Conservation (phyloP, 2,888 invertebrate genomes). For the Phasia obesa region DNA sequence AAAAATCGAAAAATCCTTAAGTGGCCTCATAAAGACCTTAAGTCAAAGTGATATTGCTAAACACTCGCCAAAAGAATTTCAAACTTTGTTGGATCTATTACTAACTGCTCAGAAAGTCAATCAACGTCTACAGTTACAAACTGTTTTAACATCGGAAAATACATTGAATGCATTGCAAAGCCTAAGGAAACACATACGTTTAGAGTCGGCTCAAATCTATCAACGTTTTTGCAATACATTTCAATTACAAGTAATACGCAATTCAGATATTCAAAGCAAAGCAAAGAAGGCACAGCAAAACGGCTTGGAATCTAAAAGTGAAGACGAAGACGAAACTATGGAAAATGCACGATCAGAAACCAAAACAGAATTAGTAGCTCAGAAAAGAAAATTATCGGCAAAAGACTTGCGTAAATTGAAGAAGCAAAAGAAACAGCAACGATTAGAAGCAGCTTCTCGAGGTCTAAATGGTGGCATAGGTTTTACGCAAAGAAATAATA, state of each 20-base stretch:
- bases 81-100: constrained; percentile 74
- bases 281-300: constrained; percentile 38
- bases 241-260: constrained; percentile 72
- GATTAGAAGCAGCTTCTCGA: constrained; percentile 75
- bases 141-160: constrained; percentile 54
- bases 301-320: constrained; percentile 18
- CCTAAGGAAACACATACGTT: constrained; percentile 73
- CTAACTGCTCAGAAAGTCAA: constrained; percentile 72
- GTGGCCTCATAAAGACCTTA: constrained; percentile 70
- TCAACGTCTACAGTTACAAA: constrained; percentile 69
- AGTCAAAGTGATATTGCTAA: constrained; percentile 46
- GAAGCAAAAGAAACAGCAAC: constrained; percentile 76
- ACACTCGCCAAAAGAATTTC: constrained; percentile 75
- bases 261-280: constrained; percentile 59
- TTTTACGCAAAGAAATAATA: constrained; percentile 69
- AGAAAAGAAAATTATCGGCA: constrained; percentile 63
- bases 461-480: constrained; percentile 76
- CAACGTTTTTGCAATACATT: constrained; percentile 75
- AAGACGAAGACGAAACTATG: constrained; percentile 30
- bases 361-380: constrained; percentile 21
- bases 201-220: constrained; percentile 74
- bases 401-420: constrained; percentile 74
- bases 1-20: constrained; percentile 73
- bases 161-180: constrained; percentile 72
- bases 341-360: constrained; percentile 24